Percentiles rank a stretch among this genome's conserved stretches.
Evolutionary conservation across 2,113 vertebrate species (phyloP).

Genomic region (Falco punctatus): DNA sequence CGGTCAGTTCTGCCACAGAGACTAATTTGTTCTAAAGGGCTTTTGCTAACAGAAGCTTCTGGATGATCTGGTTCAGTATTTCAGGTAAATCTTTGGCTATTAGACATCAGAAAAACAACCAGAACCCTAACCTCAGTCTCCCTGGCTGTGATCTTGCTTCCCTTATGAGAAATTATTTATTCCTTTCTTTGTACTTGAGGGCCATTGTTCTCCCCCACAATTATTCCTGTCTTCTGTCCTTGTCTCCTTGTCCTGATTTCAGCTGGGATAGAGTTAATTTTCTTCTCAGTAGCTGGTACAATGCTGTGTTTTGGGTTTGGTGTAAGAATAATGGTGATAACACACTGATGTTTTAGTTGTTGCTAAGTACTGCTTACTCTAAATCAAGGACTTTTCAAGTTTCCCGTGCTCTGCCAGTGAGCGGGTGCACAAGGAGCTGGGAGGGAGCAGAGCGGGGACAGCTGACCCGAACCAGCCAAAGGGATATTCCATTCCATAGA

Average conservation of each 20-base stretch:
- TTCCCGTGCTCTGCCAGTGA: too few relatives aligned
- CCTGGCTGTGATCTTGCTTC: neutral
- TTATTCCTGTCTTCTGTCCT: neutral
- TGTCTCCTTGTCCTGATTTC: neutral
- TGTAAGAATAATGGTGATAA: too few relatives aligned
- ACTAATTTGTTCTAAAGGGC: neutral
- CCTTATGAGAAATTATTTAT: neutral
- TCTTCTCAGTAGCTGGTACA: too few relatives aligned
- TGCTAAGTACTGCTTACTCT: too few relatives aligned
- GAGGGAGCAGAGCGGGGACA: too few relatives aligned
- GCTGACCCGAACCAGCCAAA: too few relatives aligned
- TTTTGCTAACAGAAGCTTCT: neutral
- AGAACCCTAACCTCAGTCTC: neutral
- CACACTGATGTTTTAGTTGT: too few relatives aligned
- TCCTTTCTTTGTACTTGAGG: neutral
- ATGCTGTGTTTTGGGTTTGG: too few relatives aligned
- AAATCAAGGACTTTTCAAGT: too few relatives aligned
- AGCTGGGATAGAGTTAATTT: too few relatives aligned
- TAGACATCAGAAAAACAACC: neutral
- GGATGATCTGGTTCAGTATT: neutral
- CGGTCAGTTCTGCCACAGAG: neutral
- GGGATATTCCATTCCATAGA: too few relatives aligned
- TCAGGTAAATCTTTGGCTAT: neutral
- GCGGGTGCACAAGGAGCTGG: too few relatives aligned
- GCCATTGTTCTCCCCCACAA: neutral